A percentile compares a stretch with the other conserved stretches of the same genome.
phyloP scores from a whole-genome alignment of 2,888 invertebrate genomes.

The Proisotoma minuta region DNA sequence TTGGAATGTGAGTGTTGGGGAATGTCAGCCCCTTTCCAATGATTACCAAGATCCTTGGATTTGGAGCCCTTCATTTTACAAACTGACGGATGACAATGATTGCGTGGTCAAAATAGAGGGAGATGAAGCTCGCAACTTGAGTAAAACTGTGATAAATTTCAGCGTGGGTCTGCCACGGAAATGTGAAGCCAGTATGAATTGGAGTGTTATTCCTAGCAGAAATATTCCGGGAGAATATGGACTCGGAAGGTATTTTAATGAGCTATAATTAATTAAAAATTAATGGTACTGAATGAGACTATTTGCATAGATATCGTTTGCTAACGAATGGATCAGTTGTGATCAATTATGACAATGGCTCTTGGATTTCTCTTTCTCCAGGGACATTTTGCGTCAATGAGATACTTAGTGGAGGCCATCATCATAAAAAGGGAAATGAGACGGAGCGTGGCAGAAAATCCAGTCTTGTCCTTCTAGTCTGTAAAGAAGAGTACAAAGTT shows the following conservation, averaged over 20 bases:
- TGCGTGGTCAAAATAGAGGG: neutral
- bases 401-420: neutral
- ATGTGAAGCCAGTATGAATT: slow-evolving; percentile 1
- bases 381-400: slow-evolving; percentile 23
- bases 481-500: slow-evolving; percentile 15
- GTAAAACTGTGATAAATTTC: neutral
- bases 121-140: neutral
- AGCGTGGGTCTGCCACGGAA: slow-evolving; percentile 10
- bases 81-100: neutral
- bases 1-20: too few species aligned
- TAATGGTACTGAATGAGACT: neutral
- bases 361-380: slow-evolving; percentile 12
- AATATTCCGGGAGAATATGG: slow-evolving; percentile 18
- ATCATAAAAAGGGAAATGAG: neutral
- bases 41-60: too few species aligned
- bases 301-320: slow-evolving; percentile 16
- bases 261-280: slow-evolving; percentile 9
- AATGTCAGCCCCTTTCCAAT: too few species aligned
- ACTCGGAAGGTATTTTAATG: slow-evolving; percentile 6
- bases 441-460: neutral
- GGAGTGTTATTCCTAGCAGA: slow-evolving; percentile 13
- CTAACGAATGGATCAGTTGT: slow-evolving; percentile 27
- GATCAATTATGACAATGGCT: slow-evolving; percentile 17
- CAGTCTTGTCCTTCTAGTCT: slow-evolving; percentile 12
- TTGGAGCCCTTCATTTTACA: neutral